Evolutionary conservation across 2,113 vertebrate genomes (phyloP).

Genomic region (Tachysurus fulvidraco): DNA sequence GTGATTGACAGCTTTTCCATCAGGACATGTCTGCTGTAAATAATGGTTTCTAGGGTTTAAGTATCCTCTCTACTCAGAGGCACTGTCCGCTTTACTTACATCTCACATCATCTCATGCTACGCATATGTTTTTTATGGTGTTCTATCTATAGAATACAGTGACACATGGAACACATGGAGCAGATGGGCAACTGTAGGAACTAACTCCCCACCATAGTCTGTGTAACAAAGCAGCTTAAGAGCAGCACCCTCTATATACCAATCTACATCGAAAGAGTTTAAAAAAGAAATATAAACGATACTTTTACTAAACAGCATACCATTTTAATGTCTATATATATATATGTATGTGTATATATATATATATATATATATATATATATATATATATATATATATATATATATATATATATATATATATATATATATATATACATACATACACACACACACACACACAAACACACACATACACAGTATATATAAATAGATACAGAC

Average conservation of each 20-base stretch:
- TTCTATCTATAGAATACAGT: conserved; percentile 3
- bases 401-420: too few relatives aligned
- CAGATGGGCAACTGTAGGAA: not conserved
- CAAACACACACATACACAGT: not conserved
- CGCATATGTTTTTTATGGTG: not conserved
- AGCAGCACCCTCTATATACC: not conserved
- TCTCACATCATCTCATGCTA: not conserved
- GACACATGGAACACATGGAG: conserved; percentile 1
- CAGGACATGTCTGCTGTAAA: conserved; percentile 5
- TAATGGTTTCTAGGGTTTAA: not conserved
- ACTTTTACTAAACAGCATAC: not conserved
- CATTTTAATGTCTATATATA: not conserved
- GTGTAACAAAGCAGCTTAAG: not conserved
- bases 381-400: too few relatives aligned
- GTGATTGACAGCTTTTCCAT: conserved; percentile 15
- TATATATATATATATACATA: too few relatives aligned
- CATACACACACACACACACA: too few relatives aligned
- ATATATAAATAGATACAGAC: not conserved
- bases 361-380: too few relatives aligned
- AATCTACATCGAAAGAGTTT: not conserved
- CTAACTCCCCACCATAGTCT: not conserved
- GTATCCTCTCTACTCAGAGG: not conserved
- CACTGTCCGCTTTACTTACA: conserved; percentile 1
- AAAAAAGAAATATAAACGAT: not conserved
- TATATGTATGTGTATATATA: too few relatives aligned